phyloP scores from a whole-genome alignment of 2,888 invertebrate species.

The Tupiocoris notatus region DNA sequence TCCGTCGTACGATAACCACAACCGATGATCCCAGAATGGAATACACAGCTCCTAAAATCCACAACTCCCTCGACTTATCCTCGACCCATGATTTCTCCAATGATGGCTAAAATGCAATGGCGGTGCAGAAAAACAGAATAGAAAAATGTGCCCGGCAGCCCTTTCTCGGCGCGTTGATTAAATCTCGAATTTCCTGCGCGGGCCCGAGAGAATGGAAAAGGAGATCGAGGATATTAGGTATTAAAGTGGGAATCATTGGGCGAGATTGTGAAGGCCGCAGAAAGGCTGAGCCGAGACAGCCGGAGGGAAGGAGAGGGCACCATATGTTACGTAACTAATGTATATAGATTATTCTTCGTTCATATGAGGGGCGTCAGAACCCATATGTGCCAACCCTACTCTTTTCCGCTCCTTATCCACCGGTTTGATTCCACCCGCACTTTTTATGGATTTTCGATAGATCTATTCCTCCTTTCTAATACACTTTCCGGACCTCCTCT shows the following conservation, averaged over 20 bases:
- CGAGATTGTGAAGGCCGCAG: background rate
- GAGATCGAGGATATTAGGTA: slow-evolving; percentile 27
- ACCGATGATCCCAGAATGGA: too few species aligned
- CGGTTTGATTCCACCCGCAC: background rate
- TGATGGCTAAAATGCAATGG: too few species aligned
- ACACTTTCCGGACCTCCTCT: background rate
- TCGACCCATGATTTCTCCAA: too few species aligned
- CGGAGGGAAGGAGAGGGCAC: slow-evolving; percentile 1
- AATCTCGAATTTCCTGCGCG: background rate
- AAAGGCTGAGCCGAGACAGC: background rate
- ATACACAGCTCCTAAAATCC: too few species aligned
- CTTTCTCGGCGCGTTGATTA: background rate
- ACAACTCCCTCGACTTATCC: too few species aligned
- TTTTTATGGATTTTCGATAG: background rate
- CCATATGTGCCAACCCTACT: slow-evolving; percentile 3
- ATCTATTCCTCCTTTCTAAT: background rate
- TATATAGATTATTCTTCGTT: slow-evolving; percentile 34
- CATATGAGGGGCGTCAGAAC: background rate
- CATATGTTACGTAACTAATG: slow-evolving; percentile 39
- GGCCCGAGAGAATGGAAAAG: background rate
- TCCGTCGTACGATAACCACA: too few species aligned
- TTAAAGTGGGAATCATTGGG: slow-evolving; percentile 31
- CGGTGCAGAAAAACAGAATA: too few species aligned
- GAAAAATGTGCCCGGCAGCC: background rate
- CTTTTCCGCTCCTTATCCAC: background rate